Base-by-base conservation (phyloP, 1,140 invertebrate genomes). In the Nasonia giraulti region DNA sequence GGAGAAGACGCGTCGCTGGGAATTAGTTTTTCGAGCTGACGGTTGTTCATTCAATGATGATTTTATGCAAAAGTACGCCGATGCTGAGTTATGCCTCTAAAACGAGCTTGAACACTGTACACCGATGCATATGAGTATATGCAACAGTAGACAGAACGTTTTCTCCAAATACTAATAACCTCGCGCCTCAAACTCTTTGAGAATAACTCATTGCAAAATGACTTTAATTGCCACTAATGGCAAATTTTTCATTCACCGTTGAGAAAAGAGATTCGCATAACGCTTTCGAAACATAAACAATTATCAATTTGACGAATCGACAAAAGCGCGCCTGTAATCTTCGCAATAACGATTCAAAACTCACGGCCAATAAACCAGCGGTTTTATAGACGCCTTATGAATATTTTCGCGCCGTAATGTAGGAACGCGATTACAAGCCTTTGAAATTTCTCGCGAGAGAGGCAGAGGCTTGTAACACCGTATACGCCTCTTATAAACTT, bases 401-500 rank as follows among this genome's bases (percentile, higher is more conserved):
- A 62, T 62, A 62, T 62, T 62, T 62, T 62, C 55, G 55, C 55
- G 20, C 55, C 55, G 23, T 78, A 62, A 47, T 23, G 31, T 10
- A 66, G 55, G 33, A 37, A 78, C 55, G 33, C 55, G 14, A 68
- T 79, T 79, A 20, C 55, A 40, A 80, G 33, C 33, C 37, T 80
- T 40, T 14, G n/a, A 80, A 14, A 69, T 69, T 8, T 80, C 5
- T 69, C 66, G 10, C 7, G 33, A 37, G 33, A 37, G 33, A 37
- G 33, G 33, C 3, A 37, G 33, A 37, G 3, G 3, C 55, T 50
- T 50, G 47, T 50, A 27, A 66, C 10, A 37, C 27, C 66, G 33
- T 44, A 68, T 62, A 82, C 20, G 37, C 20, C 69, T 55, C 47
- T 74, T 74, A 82, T 82, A 82, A 82, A 82, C 23, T 74, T 82